These are phyloP conservation scores for Drosophila sp. DNA, from an alignment of 1,140 invertebrate genomes.

Conservation along the genomic window DNA sequence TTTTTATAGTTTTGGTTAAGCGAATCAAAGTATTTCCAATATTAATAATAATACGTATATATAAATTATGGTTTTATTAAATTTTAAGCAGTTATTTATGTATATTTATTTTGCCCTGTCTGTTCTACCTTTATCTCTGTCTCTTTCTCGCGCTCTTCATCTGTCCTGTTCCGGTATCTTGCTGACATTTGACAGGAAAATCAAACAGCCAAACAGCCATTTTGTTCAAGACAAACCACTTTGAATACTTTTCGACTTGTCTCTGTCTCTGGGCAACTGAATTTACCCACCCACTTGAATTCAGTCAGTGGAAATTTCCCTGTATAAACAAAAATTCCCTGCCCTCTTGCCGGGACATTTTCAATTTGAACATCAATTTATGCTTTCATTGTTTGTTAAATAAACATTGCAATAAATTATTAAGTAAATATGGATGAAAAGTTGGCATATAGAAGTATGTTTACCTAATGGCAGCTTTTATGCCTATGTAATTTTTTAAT, in stretches of 20 bases:
- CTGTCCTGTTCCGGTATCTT: background rate
- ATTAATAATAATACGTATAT: too few species aligned
- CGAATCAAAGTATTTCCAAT: too few species aligned
- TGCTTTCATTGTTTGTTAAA: background rate
- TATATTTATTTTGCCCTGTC: background rate
- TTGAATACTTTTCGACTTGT: constrained; percentile 3
- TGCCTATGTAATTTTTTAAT: too few species aligned
- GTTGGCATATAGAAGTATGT: too few species aligned
- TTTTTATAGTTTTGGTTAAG: background rate
- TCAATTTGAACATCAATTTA: background rate
- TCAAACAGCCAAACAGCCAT: constrained; percentile 41
- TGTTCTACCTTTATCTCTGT: background rate
- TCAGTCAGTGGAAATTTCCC: background rate
- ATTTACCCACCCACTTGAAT: background rate
- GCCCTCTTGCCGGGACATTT: background rate
- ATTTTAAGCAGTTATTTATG: constrained; percentile 22
- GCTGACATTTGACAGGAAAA: constrained; percentile 41
- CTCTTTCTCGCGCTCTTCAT: background rate
- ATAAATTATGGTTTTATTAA: background rate
- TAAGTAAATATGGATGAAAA: background rate
- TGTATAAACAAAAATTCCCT: background rate
- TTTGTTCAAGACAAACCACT: constrained; percentile 44
- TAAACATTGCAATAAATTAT: background rate
- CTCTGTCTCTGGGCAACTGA: constrained; percentile 3
- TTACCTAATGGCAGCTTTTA: too few species aligned